Evolutionary conservation across 1,140 invertebrate species (phyloP).

Genomic region (Lanistes nyassanus): DNA sequence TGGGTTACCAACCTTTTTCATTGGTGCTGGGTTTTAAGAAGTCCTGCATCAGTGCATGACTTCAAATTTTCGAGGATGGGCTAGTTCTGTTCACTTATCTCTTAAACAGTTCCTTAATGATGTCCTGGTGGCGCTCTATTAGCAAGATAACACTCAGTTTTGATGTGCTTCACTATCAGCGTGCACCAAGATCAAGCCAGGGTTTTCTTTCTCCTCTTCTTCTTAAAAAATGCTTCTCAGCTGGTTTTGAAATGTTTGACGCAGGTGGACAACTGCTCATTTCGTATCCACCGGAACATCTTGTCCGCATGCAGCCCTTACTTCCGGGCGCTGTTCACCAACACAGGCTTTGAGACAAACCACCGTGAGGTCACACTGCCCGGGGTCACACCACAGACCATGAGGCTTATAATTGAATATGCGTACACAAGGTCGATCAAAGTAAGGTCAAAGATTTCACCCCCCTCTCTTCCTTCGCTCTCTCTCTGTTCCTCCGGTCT

Average conservation of each 20-base stretch:
- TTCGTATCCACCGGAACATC: slow-evolving; percentile 37
- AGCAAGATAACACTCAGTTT: background rate
- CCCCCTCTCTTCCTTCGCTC: no score
- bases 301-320: slow-evolving; percentile 51
- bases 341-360: slow-evolving; percentile 43
- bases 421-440: slow-evolving; percentile 36
- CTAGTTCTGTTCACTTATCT: no score
- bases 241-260: slow-evolving; percentile 67
- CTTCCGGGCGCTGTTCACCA: slow-evolving; percentile 57
- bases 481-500: no score
- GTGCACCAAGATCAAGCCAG: no score
- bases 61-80: no score
- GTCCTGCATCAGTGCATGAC: no score
- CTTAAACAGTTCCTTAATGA: background rate
- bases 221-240: background rate
- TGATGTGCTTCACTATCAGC: background rate
- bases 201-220: no score
- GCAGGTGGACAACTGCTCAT: slow-evolving; percentile 70
- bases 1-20: no score
- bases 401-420: slow-evolving; percentile 39
- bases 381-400: slow-evolving; percentile 38
- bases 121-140: background rate
- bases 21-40: no score
- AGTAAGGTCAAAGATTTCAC: slow-evolving; percentile 14
- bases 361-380: slow-evolving; percentile 64